Evolutionary conservation across 2,113 vertebrate genomes (phyloP).

Genomic region (Myrmecophaga tridactyla): DNA sequence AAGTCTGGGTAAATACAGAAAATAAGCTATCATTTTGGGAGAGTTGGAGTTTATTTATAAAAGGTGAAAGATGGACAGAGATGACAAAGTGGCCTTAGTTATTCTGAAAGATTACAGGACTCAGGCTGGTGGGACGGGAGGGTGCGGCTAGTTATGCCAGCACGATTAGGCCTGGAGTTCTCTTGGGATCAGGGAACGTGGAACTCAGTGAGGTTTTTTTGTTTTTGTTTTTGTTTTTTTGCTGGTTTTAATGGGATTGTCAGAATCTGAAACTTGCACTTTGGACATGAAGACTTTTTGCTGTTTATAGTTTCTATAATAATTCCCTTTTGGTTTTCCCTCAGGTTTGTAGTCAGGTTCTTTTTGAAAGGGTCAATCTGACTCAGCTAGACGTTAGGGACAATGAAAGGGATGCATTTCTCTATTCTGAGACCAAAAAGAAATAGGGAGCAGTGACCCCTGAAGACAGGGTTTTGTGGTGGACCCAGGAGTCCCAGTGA

Average conservation of each 20-base stretch:
- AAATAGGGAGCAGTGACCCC: neutral
- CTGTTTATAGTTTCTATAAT: conserved; percentile 60
- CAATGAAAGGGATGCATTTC: neutral
- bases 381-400: conserved; percentile 34
- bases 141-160: neutral
- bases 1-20: neutral
- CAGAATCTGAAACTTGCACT: conserved; percentile 50
- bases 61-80: neutral
- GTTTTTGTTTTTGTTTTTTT: too few species aligned
- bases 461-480: neutral
- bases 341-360: neutral
- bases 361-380: conserved; percentile 35
- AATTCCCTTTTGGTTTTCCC: conserved; percentile 53
- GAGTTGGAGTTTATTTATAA: neutral
- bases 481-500: neutral
- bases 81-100: neutral
- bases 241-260: conserved; percentile 51
- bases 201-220: conserved; percentile 1
- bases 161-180: conserved; percentile 13
- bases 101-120: neutral
- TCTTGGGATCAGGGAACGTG: conserved; percentile 32
- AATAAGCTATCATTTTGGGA: conserved; percentile 27
- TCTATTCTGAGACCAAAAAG: neutral
- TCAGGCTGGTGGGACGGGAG: neutral
- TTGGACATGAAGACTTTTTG: conserved; percentile 11